A percentile compares a stretch with the other conserved stretches of the same genome.
These are phyloP conservation scores for Heliconius hermathena DNA, from an alignment of 1,140 invertebrate species.

Conservation along the genomic window DNA sequence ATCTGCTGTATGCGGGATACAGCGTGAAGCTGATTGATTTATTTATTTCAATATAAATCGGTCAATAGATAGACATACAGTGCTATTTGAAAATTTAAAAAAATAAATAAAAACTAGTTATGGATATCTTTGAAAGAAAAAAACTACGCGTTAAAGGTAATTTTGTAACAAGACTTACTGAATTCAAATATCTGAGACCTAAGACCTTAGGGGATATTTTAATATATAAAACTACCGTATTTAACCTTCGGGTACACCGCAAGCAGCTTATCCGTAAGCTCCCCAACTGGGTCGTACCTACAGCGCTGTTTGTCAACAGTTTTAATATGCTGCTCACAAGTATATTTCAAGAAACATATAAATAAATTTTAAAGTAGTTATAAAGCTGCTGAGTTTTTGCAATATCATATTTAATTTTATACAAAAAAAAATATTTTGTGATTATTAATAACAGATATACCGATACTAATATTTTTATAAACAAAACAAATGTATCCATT, in stretches of 20 bases:
- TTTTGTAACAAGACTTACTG: background rate
- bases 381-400: background rate
- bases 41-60: too few species aligned
- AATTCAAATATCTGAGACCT: constrained; percentile 12
- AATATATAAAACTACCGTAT: constrained; percentile 26
- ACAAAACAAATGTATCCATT: constrained; percentile 66
- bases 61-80: too few species aligned
- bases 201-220: constrained; percentile 7
- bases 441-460: too few species aligned
- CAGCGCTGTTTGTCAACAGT: constrained; percentile 20
- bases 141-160: background rate
- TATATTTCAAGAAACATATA: constrained; percentile 18
- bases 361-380: background rate
- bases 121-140: background rate
- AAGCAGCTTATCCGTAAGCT: constrained; percentile 24
- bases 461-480: constrained; percentile 54
- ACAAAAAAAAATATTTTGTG: background rate
- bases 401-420: background rate
- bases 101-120: background rate
- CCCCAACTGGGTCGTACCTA: constrained; percentile 15
- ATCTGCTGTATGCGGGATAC: too few species aligned
- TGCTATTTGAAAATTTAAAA: background rate
- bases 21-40: too few species aligned
- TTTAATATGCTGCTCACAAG: constrained; percentile 19
- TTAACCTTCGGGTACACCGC: constrained; percentile 17